Conservation (phyloP, 2,888 invertebrate species). For the Abscondita cerata region DNA sequence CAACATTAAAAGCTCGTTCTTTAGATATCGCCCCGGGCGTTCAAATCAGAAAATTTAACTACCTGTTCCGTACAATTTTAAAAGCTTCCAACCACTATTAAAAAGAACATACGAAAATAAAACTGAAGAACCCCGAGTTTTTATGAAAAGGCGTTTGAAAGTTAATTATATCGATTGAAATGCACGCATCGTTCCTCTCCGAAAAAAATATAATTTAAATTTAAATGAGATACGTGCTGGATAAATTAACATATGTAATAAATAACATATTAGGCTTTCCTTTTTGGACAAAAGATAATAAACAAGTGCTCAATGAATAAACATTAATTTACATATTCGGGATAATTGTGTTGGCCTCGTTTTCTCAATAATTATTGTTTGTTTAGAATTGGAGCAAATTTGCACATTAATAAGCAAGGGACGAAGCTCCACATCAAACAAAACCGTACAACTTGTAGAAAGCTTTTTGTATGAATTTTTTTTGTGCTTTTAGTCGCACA, state of each 20-base stretch:
- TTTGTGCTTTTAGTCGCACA: too few species aligned
- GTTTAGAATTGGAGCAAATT: not conserved
- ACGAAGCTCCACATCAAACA: too few species aligned
- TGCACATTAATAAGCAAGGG: too few species aligned
- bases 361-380: not conserved
- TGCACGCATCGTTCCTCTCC: not conserved
- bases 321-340: constrained; percentile 5
- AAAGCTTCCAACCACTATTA: constrained; percentile 15
- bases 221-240: constrained; percentile 9
- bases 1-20: constrained; percentile 22
- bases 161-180: constrained; percentile 9
- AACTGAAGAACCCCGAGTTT: not conserved
- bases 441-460: too few species aligned
- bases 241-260: constrained; percentile 8
- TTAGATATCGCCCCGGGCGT: constrained; percentile 15
- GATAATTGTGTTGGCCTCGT: constrained; percentile 4
- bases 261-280: constrained; percentile 1
- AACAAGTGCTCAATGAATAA: constrained; percentile 6
- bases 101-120: constrained; percentile 4
- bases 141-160: constrained; percentile 12
- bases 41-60: constrained; percentile 22
- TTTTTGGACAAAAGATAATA: constrained; percentile 5
- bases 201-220: constrained; percentile 5
- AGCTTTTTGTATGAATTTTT: too few species aligned
- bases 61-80: constrained; percentile 20